A percentile compares a stretch with the other conserved stretches of the same genome.
Conservation (phyloP, 2,888 invertebrate genomes). For the Tribolium freemani region DNA sequence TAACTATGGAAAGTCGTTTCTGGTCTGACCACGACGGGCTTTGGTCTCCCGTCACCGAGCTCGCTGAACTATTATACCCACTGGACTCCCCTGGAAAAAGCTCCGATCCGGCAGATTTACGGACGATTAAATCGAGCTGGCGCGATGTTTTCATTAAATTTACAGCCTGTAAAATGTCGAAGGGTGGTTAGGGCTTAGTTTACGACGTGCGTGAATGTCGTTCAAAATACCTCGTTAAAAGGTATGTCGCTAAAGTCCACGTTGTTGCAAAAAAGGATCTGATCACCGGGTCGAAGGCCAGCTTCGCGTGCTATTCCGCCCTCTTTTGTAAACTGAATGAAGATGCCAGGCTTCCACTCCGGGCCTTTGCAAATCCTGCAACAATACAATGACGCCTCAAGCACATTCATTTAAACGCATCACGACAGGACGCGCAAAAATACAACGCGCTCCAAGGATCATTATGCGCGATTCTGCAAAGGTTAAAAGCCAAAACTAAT, state of each 20-base stretch:
- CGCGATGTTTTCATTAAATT: constrained; percentile 84
- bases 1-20: constrained; percentile 80
- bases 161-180: constrained; percentile 75
- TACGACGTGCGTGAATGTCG: constrained; percentile 35
- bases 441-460: neutral
- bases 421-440: neutral
- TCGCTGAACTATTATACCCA: constrained; percentile 88
- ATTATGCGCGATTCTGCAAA: neutral
- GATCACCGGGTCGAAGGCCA: constrained; percentile 91
- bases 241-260: constrained; percentile 82
- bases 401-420: constrained; percentile 2
- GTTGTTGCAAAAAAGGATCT: constrained; percentile 91
- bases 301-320: constrained; percentile 90
- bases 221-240: constrained; percentile 78
- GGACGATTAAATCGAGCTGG: constrained; percentile 81
- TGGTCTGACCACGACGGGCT: constrained; percentile 78
- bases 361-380: constrained; percentile 87
- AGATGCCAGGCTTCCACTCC: constrained; percentile 89
- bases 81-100: constrained; percentile 86
- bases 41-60: constrained; percentile 83
- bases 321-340: constrained; percentile 90
- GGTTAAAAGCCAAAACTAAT: constrained; percentile 6
- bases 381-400: constrained; percentile 33
- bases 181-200: constrained; percentile 23
- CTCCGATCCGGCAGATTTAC: constrained; percentile 84